Evolutionary conservation across 2,888 invertebrate genomes (phyloP).

Genomic region (Steinernema carpocapsae): DNA sequence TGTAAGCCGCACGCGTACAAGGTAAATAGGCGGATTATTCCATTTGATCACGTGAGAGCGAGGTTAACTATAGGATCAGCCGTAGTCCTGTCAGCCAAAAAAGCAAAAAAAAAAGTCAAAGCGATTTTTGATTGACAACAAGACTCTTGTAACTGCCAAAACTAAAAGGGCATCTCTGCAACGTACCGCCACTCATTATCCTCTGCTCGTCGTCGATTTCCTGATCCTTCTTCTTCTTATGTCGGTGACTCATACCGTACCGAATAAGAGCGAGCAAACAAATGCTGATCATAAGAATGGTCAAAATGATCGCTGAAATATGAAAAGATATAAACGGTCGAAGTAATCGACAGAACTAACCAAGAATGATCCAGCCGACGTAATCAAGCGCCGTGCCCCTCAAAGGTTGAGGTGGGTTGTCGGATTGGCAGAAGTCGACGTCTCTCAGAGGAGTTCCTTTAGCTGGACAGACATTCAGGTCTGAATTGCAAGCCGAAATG

Average conservation of each 20-base stretch:
- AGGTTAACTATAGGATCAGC: no score
- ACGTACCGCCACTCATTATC: slow-evolving; percentile 47
- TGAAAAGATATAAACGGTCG: neutral
- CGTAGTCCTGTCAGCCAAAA: no score
- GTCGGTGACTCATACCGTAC: slow-evolving; percentile 67
- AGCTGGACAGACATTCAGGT: slow-evolving; percentile 63
- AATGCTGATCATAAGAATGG: slow-evolving; percentile 65
- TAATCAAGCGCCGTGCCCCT: slow-evolving; percentile 61
- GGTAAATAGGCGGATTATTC: slow-evolving; percentile 39
- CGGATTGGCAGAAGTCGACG: slow-evolving; percentile 61
- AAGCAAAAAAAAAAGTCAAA: no score
- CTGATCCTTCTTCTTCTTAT: slow-evolving; percentile 67
- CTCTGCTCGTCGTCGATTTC: slow-evolving; percentile 66
- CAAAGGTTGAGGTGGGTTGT: slow-evolving; percentile 55
- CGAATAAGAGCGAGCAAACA: slow-evolving; percentile 67
- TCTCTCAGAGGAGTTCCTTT: slow-evolving; percentile 65
- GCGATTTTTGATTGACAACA: neutral
- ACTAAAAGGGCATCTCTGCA: neutral
- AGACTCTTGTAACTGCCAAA: no score
- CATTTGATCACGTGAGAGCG: slow-evolving; percentile 46
- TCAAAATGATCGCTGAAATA: slow-evolving; percentile 68
- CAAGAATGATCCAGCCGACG: slow-evolving; percentile 68
- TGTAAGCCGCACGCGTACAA: neutral
- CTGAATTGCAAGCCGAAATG: slow-evolving; percentile 58
- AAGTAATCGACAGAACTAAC: slow-evolving; percentile 42